Base-by-base conservation (phyloP, 2,888 invertebrate species). In the Diarsia rubi region DNA sequence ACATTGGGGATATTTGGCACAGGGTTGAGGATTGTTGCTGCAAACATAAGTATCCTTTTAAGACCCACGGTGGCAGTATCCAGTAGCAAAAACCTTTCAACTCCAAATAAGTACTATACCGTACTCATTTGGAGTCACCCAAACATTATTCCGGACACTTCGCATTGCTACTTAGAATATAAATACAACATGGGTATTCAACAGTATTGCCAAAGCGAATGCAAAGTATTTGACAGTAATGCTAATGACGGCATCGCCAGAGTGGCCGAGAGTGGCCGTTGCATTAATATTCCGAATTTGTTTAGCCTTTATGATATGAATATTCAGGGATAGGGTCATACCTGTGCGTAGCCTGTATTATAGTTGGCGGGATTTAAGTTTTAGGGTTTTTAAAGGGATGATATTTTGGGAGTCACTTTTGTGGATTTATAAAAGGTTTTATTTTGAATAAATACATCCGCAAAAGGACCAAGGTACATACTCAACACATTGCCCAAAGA, bases 211-310 rank as follows among this genome's bases (percentile, higher is more conserved):
- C 67, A 73, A 77, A 84, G 83, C 42, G 70, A 79, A 84, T 85
- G 83, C 85, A 84, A 85, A 84, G 62, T 79, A 84, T 84, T 84
- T 82, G 85, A 74, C 83, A 84, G 86, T 62, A 66, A 84, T 84
- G 83, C 74, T 82, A 84, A 84, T 84, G 79, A 65, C 31, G 49
- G 24, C 54, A 54, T 16, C 64, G 52, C 78, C 31, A 44, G 24
- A 49, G 60, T 16, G 67, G 52, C 78, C 77, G 69, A 78, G 85
- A 79, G 83, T 82, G 85, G 73, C 73, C 72, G 66, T 59, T 82
- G 82, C 83, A 85, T 83, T 85, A 85, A 85, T 83, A 83, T 83
- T 83, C 82, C 60, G 85, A 85, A 83, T 83, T 83, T 83, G 75
- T 85, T 85, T 85, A 85, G 65, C 83, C 75, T 73, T 71, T 72